These are phyloP conservation scores for Siniperca undulata DNA, from an alignment of 2,797 vertebrate species.

Conservation along the genomic window DNA sequence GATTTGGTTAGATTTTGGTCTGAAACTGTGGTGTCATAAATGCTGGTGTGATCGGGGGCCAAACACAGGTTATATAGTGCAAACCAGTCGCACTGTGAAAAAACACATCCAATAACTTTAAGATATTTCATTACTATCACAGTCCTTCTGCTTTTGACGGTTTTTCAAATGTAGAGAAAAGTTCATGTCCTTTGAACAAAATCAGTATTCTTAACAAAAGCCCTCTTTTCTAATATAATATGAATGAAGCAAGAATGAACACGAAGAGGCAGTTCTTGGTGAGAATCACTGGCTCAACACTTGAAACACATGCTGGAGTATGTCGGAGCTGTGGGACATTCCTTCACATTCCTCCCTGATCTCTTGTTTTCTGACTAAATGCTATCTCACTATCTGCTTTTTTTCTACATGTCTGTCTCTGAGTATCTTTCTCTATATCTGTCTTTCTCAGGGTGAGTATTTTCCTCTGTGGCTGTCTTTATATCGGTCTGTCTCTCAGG, in stretches of 20 bases:
- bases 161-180: neutral
- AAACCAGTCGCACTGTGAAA: neutral
- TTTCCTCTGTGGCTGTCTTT: conserved; percentile 26
- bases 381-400: conserved; percentile 12
- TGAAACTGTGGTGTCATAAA: neutral
- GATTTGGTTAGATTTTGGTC: neutral
- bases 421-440: conserved; percentile 2
- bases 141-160: conserved; percentile 1
- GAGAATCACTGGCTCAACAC: conserved; percentile 23
- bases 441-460: neutral
- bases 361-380: conserved; percentile 12
- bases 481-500: conserved; percentile 10
- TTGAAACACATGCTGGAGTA: conserved; percentile 14
- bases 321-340: conserved; percentile 35
- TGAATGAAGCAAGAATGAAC: conserved; percentile 52
- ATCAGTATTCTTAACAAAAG: conserved; percentile 32
- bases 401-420: neutral
- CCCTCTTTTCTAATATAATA: conserved; percentile 27
- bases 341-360: conserved; percentile 34
- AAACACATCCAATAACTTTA: neutral
- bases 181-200: conserved; percentile 37
- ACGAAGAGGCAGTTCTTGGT: conserved; percentile 26
- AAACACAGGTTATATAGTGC: neutral
- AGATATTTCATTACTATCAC: conserved; percentile 12
- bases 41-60: neutral